These are phyloP conservation scores for Zosterops japonicus DNA, from an alignment of 2,113 vertebrate genomes.

Conservation along the genomic window DNA sequence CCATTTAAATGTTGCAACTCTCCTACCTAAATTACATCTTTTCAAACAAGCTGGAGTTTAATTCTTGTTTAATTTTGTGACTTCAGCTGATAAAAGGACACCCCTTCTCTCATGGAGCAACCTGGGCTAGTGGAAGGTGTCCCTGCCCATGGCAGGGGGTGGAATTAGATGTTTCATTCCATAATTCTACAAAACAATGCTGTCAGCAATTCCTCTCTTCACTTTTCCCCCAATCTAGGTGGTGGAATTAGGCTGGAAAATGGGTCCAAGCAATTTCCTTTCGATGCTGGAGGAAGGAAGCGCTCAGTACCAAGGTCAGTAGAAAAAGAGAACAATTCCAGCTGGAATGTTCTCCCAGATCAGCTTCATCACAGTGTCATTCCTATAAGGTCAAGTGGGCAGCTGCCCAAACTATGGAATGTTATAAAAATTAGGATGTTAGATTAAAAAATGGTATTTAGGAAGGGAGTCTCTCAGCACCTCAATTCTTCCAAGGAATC, in stretches of 20 bases:
- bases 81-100: not conserved
- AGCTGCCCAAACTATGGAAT: not conserved
- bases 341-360: not conserved
- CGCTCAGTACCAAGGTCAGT: conserved; percentile 81
- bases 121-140: not conserved
- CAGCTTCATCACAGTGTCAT: not conserved
- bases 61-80: not conserved
- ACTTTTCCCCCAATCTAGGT: conserved; percentile 42
- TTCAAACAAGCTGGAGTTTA: not conserved
- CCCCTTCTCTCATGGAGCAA: not conserved
- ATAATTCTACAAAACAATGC: not conserved
- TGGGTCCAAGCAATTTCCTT: conserved; percentile 87
- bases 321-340: not conserved
- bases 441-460: not conserved
- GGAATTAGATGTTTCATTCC: not conserved
- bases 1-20: not conserved
- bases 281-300: conserved; percentile 73
- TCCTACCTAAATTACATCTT: not conserved
- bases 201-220: not conserved
- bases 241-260: conserved; percentile 81
- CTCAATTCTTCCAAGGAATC: not conserved
- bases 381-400: not conserved
- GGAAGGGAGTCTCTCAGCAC: not conserved
- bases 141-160: not conserved
- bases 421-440: not conserved